Percentiles rank a stretch among this genome's conserved stretches.
Evolutionary conservation across 2,888 invertebrate species (phyloP).

Genomic region (Meiosimyza decipiens): DNA sequence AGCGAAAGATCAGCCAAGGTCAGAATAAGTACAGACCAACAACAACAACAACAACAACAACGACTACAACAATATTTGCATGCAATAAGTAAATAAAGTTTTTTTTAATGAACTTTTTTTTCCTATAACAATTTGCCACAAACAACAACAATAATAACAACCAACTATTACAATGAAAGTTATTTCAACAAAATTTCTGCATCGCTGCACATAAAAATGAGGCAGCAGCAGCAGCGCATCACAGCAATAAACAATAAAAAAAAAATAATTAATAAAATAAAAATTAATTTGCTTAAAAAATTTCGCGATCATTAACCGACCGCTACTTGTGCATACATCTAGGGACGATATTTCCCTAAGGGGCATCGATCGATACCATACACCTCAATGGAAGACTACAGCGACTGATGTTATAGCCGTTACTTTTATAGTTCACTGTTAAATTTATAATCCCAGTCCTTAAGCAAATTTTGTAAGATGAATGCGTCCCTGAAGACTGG

Average conservation of each 20-base stretch:
- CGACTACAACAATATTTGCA: slow-evolving; percentile 12
- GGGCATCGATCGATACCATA: no score
- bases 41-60: background rate
- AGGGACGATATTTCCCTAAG: no score
- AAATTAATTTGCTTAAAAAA: no score
- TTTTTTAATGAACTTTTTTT: slow-evolving; percentile 6
- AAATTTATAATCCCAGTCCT: no score
- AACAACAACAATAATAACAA: background rate
- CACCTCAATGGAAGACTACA: no score
- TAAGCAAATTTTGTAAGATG: no score
- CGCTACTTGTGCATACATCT: no score
- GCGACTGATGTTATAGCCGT: no score
- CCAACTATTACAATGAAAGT: slow-evolving; percentile 4
- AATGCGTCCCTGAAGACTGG: no score
- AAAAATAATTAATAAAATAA: no score
- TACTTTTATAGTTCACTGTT: no score
- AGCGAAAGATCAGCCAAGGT: slow-evolving; percentile 33
- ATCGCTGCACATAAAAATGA: slow-evolving; percentile 24
- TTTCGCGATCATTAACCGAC: no score
- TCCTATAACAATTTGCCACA: slow-evolving; percentile 6
- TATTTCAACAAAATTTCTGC: slow-evolving; percentile 22
- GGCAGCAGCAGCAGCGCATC: slow-evolving; percentile 1
- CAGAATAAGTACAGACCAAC: background rate
- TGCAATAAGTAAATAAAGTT: background rate
- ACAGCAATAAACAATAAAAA: background rate